Percentiles rank a stretch among this genome's conserved stretches.
Evolutionary conservation across 1,140 invertebrate species (phyloP).

Genomic region (Thaumetopoea pityocampa): DNA sequence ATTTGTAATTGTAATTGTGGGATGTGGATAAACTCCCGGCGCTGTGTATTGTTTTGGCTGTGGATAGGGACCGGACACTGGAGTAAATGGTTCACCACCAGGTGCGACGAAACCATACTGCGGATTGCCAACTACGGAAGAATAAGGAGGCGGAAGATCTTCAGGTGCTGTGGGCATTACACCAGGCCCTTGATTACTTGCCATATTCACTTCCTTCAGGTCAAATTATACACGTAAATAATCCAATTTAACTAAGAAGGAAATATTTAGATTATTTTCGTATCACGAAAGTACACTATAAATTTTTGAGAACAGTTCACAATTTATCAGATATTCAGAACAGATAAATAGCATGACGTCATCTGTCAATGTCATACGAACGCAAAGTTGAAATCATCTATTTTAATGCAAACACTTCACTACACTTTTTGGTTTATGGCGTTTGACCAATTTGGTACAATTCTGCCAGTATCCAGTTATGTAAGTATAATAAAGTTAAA

Average conservation of each 20-base stretch:
- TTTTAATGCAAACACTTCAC: too few relatives aligned
- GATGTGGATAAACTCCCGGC: constrained; percentile 57
- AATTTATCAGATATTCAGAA: too few relatives aligned
- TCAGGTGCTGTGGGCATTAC: constrained; percentile 29
- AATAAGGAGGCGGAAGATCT: constrained; percentile 65
- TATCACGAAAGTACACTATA: constrained; percentile 1
- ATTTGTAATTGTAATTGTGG: constrained; percentile 32
- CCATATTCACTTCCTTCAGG: constrained; percentile 8
- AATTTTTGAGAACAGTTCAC: too few relatives aligned
- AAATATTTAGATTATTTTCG: constrained; percentile 2
- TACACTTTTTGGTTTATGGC: too few relatives aligned
- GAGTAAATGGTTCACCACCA: constrained; percentile 21
- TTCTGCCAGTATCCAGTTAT: too few relatives aligned
- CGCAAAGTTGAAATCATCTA: too few relatives aligned
- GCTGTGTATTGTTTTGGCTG: constrained; percentile 52
- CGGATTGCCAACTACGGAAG: constrained; percentile 57
- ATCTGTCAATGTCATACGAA: constrained; percentile 9
- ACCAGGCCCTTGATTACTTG: constrained; percentile 11
- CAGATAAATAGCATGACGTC: constrained; percentile 11
- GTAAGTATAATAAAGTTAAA: too few relatives aligned
- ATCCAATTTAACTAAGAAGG: background rate
- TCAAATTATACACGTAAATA: background rate
- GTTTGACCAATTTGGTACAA: too few relatives aligned
- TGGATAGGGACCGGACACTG: constrained; percentile 21
- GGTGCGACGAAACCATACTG: constrained; percentile 58